phyloP scores from a whole-genome alignment of 2,797 vertebrate genomes.

The Botia almorhae region DNA sequence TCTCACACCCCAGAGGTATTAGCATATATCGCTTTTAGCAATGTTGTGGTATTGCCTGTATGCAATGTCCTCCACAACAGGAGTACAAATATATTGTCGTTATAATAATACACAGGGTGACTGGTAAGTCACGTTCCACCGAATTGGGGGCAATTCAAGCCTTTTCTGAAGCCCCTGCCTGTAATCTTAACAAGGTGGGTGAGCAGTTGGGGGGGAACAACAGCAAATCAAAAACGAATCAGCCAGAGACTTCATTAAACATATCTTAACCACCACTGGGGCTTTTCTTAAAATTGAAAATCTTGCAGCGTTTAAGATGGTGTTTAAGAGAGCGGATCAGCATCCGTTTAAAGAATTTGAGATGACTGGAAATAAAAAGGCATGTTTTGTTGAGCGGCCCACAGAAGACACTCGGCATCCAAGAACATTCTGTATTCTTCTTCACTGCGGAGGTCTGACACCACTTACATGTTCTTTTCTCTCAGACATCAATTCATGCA shows the following conservation, averaged over 20 bases:
- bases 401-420: conserved; percentile 6
- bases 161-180: conserved; percentile 8
- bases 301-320: neutral
- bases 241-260: conserved; percentile 17
- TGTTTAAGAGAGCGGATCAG: conserved; percentile 11
- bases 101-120: conserved; percentile 18
- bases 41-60: conserved; percentile 1
- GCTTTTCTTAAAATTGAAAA: neutral
- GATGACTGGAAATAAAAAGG: neutral
- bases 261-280: neutral
- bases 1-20: neutral
- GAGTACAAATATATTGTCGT: conserved; percentile 30
- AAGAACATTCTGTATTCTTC: conserved; percentile 6
- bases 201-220: neutral
- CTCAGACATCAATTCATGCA: conserved; percentile 8
- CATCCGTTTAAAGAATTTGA: conserved; percentile 4
- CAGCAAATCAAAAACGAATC: neutral
- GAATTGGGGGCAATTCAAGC: conserved; percentile 34
- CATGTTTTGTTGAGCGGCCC: neutral
- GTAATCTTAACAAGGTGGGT: conserved; percentile 35
- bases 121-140: neutral
- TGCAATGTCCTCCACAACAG: neutral
- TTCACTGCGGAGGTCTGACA: conserved; percentile 31
- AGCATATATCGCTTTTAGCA: neutral
- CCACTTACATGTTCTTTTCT: conserved; percentile 18